phyloP scores from a whole-genome alignment of 1,140 invertebrate genomes.

The Coboldia fuscipes region DNA sequence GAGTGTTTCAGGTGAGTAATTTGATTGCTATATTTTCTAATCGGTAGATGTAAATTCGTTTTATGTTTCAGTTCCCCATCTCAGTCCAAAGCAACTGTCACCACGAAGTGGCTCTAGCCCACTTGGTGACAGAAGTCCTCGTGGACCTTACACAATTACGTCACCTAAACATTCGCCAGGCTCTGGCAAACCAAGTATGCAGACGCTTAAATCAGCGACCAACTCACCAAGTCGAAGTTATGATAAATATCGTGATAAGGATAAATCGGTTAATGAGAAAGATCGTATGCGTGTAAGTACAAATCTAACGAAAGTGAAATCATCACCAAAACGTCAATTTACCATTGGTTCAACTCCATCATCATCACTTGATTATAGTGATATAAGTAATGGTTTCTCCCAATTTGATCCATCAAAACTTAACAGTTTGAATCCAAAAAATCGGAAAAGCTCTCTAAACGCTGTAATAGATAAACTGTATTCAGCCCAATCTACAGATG shows the following conservation, averaged over 20 bases:
- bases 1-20: no score
- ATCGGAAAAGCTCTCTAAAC: conserved; percentile 55
- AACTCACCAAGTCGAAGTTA: conserved; percentile 27
- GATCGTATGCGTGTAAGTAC: background rate
- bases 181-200: conserved; percentile 74
- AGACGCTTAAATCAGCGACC: conserved; percentile 57
- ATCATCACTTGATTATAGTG: conserved; percentile 18
- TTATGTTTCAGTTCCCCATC: no score
- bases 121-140: conserved; percentile 45
- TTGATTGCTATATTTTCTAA: no score
- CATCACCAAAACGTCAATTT: background rate
- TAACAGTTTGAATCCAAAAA: conserved; percentile 9
- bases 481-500: conserved; percentile 28
- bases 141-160: no score
- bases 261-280: background rate
- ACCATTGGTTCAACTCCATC: conserved; percentile 7
- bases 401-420: background rate
- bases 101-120: conserved; percentile 13
- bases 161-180: conserved; percentile 52
- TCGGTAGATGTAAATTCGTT: no score
- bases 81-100: conserved; percentile 29
- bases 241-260: conserved; percentile 23
- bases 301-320: background rate
- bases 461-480: conserved; percentile 74
- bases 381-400: conserved; percentile 8